Evolutionary conservation across 2,797 vertebrate genomes (phyloP), one percentile per base, ranked within the genome.

Genomic region (Gadopsis bispinosus): DNA sequence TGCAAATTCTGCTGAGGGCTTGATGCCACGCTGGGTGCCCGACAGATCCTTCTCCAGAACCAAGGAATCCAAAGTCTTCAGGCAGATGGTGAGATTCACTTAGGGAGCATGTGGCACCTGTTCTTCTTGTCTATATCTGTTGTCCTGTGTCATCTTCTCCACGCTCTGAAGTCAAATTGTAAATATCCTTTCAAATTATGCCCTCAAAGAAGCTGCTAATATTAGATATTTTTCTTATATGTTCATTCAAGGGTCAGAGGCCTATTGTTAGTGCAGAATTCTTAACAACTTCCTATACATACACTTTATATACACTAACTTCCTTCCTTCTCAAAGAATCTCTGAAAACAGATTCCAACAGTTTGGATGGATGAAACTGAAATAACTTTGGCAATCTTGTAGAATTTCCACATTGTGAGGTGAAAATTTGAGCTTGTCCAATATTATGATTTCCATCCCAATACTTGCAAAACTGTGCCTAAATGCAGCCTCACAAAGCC

Each of bases 1-100:
- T 2, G 96, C 96, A 83, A 98, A 96, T 91, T 98, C 97, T 43
- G 92, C 84, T 0, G 97, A 98, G 61, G 97, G 95, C 35, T 89
- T 97, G 90, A 94, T 96, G 94, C 96, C 97, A 0, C 97, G 96
- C 83, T 99, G 97, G 98, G 97, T 96, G 35, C 96, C 97, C 10
- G 97, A 99, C 80, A 96, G 97, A 65, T 94, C 97, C 50, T 98
- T 97, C 92, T 87, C 95, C 88, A 95, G 98, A 81, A 96, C 95
- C 89, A 98, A 98, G 94, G 98, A 97, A 89, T 97, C 97, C 73
- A 99, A 99, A 92, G 97, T 97, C 73, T 98, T 98, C 94, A 95
- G 97, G 85, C 97, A 98, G 95, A 99, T 99, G 97, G 98, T 99
- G 90, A 97, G 96, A 69, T 51, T 91, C 92, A 0, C 91, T 83